These are phyloP conservation scores for Squalus acanthias DNA, from an alignment of 2,797 vertebrate species.

Conservation along the genomic window DNA sequence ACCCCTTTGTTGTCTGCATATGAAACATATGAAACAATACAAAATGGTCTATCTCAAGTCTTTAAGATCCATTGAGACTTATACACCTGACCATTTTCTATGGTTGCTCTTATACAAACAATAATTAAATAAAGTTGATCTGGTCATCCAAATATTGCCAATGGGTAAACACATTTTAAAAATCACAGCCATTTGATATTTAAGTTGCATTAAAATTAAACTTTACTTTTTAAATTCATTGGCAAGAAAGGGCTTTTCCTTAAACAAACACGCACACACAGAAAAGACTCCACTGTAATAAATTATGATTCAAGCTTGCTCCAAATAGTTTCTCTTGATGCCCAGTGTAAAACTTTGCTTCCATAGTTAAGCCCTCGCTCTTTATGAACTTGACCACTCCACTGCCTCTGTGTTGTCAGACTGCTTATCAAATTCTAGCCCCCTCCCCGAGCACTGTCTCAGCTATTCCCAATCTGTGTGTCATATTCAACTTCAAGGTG, in stretches of 20 bases:
- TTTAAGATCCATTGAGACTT: neutral
- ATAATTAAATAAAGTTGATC: neutral
- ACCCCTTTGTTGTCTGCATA: too few relatives aligned
- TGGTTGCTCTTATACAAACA: neutral
- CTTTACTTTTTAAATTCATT: neutral
- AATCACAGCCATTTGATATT: neutral
- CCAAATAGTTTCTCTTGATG: neutral
- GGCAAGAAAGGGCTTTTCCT: neutral
- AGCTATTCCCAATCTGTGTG: neutral
- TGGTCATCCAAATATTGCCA: neutral
- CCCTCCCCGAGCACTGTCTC: neutral
- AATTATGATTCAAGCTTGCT: neutral
- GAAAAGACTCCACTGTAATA: neutral
- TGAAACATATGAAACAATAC: neutral
- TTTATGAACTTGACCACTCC: neutral
- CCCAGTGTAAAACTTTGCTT: neutral
- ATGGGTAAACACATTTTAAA: neutral
- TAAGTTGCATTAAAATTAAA: neutral
- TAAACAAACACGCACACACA: neutral
- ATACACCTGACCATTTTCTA: neutral
- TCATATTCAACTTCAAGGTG: neutral
- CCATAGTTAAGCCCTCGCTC: neutral
- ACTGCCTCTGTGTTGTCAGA: neutral
- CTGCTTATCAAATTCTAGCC: neutral
- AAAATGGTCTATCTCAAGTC: neutral